A percentile compares a stretch with the other conserved stretches of the same genome.
Evolutionary conservation across 2,113 vertebrate genomes (phyloP).

Genomic region (Reinhardtius hippoglossoides): DNA sequence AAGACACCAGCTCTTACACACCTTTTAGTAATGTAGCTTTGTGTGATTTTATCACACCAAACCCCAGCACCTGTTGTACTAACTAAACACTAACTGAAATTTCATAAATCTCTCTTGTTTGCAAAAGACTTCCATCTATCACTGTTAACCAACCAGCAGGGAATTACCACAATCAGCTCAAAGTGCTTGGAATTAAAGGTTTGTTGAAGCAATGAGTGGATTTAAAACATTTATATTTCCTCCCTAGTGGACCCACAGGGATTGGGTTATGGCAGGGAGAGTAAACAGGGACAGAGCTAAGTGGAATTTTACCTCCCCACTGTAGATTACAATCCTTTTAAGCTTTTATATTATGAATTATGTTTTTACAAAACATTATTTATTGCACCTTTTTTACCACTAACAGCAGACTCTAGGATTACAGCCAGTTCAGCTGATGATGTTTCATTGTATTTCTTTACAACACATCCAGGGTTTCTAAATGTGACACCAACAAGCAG

Average conservation of each 20-base stretch:
- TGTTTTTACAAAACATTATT: neutral
- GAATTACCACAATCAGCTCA: conserved; percentile 28
- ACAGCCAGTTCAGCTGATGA: too few species aligned
- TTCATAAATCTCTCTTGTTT: neutral
- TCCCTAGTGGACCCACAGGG: too few species aligned
- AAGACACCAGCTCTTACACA: too few species aligned
- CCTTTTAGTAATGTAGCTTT: conserved; percentile 5
- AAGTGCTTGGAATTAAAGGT: conserved; percentile 2
- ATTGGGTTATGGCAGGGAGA: neutral
- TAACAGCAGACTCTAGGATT: neutral
- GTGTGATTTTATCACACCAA: conserved; percentile 15
- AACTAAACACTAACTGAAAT: conserved; percentile 30
- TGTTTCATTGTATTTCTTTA: neutral
- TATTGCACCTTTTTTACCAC: neutral
- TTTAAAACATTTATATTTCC: too few species aligned
- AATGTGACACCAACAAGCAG: neutral
- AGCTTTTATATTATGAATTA: neutral
- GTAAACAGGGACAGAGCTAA: conserved; percentile 7
- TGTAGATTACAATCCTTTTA: neutral
- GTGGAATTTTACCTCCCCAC: neutral
- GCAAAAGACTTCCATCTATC: conserved; percentile 5
- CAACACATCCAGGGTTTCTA: neutral
- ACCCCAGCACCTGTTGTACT: conserved; percentile 8
- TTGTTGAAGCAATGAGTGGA: too few species aligned
- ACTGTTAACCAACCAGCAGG: conserved; percentile 8